A percentile compares a stretch with the other conserved stretches of the same genome.
Conservation (phyloP, 2,797 vertebrate species). For the Pelochelys cantorii region DNA sequence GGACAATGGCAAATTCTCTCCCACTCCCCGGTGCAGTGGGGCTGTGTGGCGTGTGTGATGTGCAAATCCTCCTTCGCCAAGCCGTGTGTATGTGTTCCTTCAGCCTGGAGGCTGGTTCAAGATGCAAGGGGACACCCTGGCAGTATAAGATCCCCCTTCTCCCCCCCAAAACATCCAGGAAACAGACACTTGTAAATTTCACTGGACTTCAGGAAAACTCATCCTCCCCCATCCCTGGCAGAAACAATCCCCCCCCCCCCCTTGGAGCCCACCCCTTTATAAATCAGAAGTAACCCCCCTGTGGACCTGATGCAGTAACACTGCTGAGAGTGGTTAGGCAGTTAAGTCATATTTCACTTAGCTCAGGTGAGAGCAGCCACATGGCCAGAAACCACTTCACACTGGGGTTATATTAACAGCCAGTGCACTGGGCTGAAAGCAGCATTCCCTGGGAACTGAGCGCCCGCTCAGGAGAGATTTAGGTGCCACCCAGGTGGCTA, state of each 20-base stretch:
- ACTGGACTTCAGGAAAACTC: background rate
- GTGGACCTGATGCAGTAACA: background rate
- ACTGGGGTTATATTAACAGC: background rate
- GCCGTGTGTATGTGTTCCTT: background rate
- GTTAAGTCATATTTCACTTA: too few relatives aligned
- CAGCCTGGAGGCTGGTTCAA: background rate
- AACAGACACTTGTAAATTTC: background rate
- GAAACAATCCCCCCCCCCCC: background rate
- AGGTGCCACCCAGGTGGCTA: too few relatives aligned
- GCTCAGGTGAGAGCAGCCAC: background rate
- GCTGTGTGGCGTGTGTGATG: background rate
- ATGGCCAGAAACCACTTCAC: background rate
- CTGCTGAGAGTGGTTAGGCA: background rate
- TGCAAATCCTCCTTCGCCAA: background rate
- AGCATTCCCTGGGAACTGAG: too few relatives aligned
- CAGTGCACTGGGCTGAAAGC: background rate
- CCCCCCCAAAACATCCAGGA: background rate
- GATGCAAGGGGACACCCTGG: background rate
- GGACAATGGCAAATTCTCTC: slow-evolving; percentile 79
- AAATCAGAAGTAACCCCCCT: background rate
- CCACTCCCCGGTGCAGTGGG: slow-evolving; percentile 72
- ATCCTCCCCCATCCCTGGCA: background rate
- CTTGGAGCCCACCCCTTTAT: background rate
- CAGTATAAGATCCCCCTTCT: background rate
- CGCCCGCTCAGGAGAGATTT: too few relatives aligned